Evolutionary conservation across 2,888 invertebrate species (phyloP).

Genomic region (Rambutsinella grinnellia): DNA sequence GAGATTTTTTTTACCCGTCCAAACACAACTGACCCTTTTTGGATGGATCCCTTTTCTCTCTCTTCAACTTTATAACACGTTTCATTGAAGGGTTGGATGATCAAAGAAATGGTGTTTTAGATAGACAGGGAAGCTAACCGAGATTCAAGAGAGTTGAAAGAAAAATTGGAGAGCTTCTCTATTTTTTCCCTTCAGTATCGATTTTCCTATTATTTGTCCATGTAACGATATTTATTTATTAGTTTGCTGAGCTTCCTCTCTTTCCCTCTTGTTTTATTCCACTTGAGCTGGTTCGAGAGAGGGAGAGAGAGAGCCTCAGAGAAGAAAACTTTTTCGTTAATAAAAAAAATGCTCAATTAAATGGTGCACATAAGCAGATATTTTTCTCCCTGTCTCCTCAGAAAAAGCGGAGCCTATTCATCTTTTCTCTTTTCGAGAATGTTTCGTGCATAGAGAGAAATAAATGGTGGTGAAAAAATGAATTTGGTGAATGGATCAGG

Average conservation of each 20-base stretch:
- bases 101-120: neutral
- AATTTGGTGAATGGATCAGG: neutral
- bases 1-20: no score
- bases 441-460: neutral
- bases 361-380: neutral
- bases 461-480: neutral
- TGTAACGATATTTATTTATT: conserved; percentile 9
- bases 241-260: neutral
- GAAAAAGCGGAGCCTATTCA: neutral
- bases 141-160: neutral
- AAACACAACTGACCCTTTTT: no score
- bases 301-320: neutral
- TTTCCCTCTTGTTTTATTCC: neutral
- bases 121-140: neutral
- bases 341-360: neutral
- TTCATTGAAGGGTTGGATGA: neutral
- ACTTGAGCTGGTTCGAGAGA: neutral
- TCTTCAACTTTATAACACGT: no score
- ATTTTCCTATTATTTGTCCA: neutral
- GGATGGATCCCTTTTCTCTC: no score
- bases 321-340: neutral
- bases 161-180: no score
- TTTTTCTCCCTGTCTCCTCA: neutral
- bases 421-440: no score
- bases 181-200: no score